Conservation (phyloP, 2,797 vertebrate species). For the Orientallactaga sibirica region DNA sequence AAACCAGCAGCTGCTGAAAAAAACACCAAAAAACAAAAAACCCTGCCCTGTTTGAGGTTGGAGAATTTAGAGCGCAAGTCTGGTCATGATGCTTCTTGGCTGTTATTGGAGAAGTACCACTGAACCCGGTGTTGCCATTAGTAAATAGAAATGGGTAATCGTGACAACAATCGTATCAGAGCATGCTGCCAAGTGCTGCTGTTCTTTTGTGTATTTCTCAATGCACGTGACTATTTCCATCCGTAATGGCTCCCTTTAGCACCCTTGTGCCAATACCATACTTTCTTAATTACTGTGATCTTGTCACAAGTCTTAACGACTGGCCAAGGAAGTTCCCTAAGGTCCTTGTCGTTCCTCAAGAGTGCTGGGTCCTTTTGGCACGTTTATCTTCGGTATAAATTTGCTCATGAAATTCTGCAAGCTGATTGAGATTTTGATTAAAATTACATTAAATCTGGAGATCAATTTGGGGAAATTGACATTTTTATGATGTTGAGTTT, state of each 20-base stretch:
- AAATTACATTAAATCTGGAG: constrained; percentile 73
- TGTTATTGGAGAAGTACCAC: not conserved
- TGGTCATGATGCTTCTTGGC: not conserved
- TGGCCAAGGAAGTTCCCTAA: constrained; percentile 30
- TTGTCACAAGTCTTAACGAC: constrained; percentile 46
- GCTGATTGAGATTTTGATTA: constrained; percentile 77
- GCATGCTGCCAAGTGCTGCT: not conserved
- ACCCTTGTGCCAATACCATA: not conserved
- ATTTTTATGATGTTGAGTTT: constrained; percentile 75
- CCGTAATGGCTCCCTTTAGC: not conserved
- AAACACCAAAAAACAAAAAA: not conserved
- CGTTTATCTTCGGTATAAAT: constrained; percentile 70
- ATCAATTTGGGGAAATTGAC: constrained; percentile 69
- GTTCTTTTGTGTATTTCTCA: not conserved
- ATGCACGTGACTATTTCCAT: not conserved
- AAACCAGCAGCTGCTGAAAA: not conserved
- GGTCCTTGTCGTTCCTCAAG: constrained; percentile 2
- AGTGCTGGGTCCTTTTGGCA: not conserved
- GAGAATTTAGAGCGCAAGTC: not conserved
- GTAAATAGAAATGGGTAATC: not conserved
- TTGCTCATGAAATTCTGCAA: constrained; percentile 51
- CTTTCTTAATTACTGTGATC: constrained; percentile 47
- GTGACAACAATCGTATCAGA: not conserved
- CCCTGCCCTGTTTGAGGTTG: not conserved
- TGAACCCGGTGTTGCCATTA: not conserved